Evolutionary conservation across 2,113 vertebrate species (phyloP), one percentile per base, ranked within the genome.

Genomic region (Columba janthina): DNA sequence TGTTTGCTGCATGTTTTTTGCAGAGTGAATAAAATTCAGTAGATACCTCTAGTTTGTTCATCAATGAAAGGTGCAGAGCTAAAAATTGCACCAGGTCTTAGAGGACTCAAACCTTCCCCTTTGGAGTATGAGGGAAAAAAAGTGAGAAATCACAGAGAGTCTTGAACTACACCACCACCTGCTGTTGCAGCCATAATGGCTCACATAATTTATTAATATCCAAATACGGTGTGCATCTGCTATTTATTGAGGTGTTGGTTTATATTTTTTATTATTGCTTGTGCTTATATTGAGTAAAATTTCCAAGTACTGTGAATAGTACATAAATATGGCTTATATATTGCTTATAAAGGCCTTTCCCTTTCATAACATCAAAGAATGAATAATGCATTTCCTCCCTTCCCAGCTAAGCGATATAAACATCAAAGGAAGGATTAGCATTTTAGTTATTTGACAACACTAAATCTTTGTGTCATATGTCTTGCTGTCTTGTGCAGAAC

Each of bases 381-480:
- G 73, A 94, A 93, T 95, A 96, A 96, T 79, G 72, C 57, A 90
- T 96, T 95, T 94, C 57, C 58, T 93, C 50, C 48, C 53, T 94
- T 92, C 85, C 83, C 57, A 89, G 90, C 83, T 89, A 89, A 93
- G 92, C 70, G 92, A 90, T 90, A 94, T 85, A 90, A 93, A 92
- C 96, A 94, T 94, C 90, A 96, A 95, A 97, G 89, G 69, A 89
- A 88, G 66, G 83, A 95, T 96, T 90, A 97, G 70, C 57, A 88
- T 87, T 95, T 87, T 77, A 92, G 85, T 44, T 89, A 85, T 90
- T 84, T 79, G 88, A 91, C 89, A 89, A 70, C 58, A 70, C 76
- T 94, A 93, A 95, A 93, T 82, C 84, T 78, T 90, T 89, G 65
- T 94, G 96, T 95, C 88, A 85, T 81, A 78, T 22, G 38, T 87